Conservation (phyloP, 2,888 invertebrate species). For the Cepaea hortensis region DNA sequence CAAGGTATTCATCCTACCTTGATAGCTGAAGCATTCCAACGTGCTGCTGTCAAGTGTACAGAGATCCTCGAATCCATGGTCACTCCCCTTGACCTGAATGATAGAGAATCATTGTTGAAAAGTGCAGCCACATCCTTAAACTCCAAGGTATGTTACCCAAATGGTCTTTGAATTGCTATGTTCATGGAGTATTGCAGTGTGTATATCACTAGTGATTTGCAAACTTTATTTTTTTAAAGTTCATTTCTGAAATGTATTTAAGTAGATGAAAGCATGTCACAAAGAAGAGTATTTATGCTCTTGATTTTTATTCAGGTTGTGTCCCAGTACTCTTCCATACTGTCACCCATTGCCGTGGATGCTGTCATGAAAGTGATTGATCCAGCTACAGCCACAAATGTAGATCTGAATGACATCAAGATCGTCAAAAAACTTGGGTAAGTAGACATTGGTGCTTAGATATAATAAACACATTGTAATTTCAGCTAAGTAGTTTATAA, state of each 20-base stretch:
- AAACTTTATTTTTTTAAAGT: background rate
- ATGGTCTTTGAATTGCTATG: no score
- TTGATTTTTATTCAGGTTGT: conserved; percentile 83
- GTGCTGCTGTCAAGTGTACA: conserved; percentile 84
- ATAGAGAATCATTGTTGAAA: conserved; percentile 91
- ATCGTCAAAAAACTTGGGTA: conserved; percentile 94
- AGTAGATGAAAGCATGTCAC: background rate
- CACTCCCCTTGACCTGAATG: conserved; percentile 86
- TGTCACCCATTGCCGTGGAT: conserved; percentile 97
- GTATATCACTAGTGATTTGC: no score
- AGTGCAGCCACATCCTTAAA: conserved; percentile 98
- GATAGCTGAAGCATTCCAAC: conserved; percentile 97
- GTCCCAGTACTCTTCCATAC: conserved; percentile 94
- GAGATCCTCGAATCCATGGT: conserved; percentile 88
- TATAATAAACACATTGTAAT: no score
- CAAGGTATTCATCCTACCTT: conserved; percentile 97
- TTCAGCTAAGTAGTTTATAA: no score
- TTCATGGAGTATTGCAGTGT: no score
- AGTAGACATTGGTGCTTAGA: conserved; percentile 35
- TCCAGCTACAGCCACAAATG: conserved; percentile 82
- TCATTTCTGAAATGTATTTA: background rate
- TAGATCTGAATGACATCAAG: conserved; percentile 94
- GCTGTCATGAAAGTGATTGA: conserved; percentile 92
- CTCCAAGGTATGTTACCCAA: conserved; percentile 84
- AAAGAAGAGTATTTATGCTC: conserved; percentile 3